Evolutionary conservation across 1,140 invertebrate genomes (phyloP).

Genomic region (Dysdera silvatica): DNA sequence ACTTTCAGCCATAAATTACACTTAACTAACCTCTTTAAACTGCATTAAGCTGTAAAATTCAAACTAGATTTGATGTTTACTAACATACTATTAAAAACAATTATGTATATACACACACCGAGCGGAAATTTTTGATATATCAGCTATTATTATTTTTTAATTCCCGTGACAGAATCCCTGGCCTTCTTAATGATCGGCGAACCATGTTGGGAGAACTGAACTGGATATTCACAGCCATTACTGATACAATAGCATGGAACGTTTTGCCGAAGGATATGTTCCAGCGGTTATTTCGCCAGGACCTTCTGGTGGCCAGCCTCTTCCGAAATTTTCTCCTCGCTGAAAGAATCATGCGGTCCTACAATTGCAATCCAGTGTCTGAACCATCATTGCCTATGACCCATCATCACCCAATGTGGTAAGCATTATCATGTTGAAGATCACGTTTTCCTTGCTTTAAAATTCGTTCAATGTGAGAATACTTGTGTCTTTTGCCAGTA

Average conservation of each 20-base stretch:
- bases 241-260: constrained; percentile 99
- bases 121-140: background rate
- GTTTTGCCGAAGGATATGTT: constrained; percentile 86
- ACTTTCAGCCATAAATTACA: no score
- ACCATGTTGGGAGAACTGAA: constrained; percentile 98
- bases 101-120: no score
- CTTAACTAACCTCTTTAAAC: no score
- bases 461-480: no score
- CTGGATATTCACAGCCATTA: constrained; percentile 99
- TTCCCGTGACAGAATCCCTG: constrained; percentile 67
- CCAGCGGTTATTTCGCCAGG: constrained; percentile 93
- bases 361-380: constrained; percentile 91
- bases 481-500: background rate
- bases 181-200: constrained; percentile 83
- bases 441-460: no score
- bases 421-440: constrained; percentile 20
- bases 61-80: no score
- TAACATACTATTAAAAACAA: no score
- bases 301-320: constrained; percentile 93
- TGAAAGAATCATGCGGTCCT: constrained; percentile 89
- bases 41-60: no score
- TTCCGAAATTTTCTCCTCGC: constrained; percentile 96
- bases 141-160: background rate
- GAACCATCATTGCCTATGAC: constrained; percentile 81
- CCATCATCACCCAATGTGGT: constrained; percentile 63